Evolutionary conservation across 2,797 vertebrate genomes (phyloP).

Genomic region (Gorsachius magnificus): DNA sequence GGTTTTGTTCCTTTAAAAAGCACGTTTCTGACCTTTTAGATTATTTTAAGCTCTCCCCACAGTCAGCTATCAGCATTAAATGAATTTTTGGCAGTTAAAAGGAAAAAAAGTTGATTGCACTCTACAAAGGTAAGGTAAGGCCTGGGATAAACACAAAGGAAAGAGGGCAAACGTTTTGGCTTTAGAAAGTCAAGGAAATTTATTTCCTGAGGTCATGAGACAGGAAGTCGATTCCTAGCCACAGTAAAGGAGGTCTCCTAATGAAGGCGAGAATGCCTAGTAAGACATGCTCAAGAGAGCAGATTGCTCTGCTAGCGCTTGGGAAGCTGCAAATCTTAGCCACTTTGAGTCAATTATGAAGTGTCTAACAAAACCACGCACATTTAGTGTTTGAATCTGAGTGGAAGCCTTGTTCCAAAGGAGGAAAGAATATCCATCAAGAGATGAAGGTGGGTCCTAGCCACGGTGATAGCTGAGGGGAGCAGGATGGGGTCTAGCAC

Average conservation of each 20-base stretch:
- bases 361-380: conserved; percentile 59
- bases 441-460: conserved; percentile 61
- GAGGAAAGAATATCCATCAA: conserved; percentile 53
- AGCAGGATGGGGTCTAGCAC: conserved; percentile 52
- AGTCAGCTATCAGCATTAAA: conserved; percentile 37
- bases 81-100: conserved; percentile 59
- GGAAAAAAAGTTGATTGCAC: conserved; percentile 46
- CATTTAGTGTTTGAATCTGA: conserved; percentile 71
- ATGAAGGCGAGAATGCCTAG: conserved; percentile 71
- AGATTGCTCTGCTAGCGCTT: conserved; percentile 51
- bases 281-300: conserved; percentile 71
- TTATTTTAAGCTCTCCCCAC: conserved; percentile 25
- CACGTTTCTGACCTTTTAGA: neutral
- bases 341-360: conserved; percentile 52
- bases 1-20: conserved; percentile 18
- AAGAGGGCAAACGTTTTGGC: conserved; percentile 82
- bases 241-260: conserved; percentile 74
- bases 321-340: conserved; percentile 64
- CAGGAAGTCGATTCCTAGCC: conserved; percentile 84
- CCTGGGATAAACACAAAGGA: conserved; percentile 70
- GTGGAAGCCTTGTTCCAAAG: conserved; percentile 57
- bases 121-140: conserved; percentile 63
- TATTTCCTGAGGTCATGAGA: conserved; percentile 86
- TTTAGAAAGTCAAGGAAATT: conserved; percentile 85
- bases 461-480: conserved; percentile 52